These are phyloP conservation scores for Rissa tridactyla DNA, from an alignment of 2,113 vertebrate species.

Conservation along the genomic window DNA sequence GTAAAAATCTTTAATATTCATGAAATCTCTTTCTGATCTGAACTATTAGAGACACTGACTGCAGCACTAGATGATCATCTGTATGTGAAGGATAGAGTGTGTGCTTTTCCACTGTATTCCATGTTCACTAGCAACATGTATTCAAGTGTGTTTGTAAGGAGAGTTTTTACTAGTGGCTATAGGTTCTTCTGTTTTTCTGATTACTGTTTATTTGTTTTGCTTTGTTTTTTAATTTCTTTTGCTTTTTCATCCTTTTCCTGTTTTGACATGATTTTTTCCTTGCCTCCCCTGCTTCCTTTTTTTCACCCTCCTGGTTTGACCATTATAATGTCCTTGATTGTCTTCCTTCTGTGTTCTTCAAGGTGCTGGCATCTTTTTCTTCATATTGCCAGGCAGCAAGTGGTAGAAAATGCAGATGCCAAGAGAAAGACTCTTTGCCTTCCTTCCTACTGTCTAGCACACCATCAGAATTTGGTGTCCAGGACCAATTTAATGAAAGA, in stretches of 20 bases:
- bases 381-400: neutral
- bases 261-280: neutral
- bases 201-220: neutral
- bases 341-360: neutral
- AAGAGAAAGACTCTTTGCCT: neutral
- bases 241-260: neutral
- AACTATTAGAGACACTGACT: neutral
- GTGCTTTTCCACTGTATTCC: neutral
- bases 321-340: neutral
- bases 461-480: neutral
- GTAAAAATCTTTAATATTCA: slow-evolving; percentile 14
- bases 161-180: neutral
- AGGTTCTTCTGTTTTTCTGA: neutral
- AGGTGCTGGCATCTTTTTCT: neutral
- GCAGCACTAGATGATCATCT: neutral
- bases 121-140: neutral
- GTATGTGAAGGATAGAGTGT: neutral
- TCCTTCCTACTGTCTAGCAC: neutral
- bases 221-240: neutral
- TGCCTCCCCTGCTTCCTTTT: neutral
- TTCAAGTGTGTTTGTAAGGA: neutral
- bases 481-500: neutral
- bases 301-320: neutral
- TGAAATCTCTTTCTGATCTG: neutral
- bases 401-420: neutral